Evolutionary conservation across 2,797 vertebrate genomes (phyloP), one percentile per base, ranked within the genome.

Genomic region (Rhynchonycteris naso): DNA sequence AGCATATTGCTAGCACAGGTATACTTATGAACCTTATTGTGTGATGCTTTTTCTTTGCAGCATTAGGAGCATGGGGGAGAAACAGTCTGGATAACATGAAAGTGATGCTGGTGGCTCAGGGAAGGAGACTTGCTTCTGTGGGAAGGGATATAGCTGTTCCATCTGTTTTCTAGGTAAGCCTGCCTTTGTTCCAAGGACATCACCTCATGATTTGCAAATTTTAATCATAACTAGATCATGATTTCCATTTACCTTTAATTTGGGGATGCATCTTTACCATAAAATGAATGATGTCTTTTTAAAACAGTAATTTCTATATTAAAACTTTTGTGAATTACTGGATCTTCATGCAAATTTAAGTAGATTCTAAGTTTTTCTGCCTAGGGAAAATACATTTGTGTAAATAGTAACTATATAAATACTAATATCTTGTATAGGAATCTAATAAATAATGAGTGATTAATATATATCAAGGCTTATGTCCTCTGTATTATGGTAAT

Each of bases 131-230:
- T 63, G 92, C 79, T 85, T 96, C 91, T 91, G 43, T 94, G 94
- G 96, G 95, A 97, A 97, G 97, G 97, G 96, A 96, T 95, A 24
- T 94, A 92, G 58, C 91, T 91, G 84, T 94, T 96, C 61, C 96
- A 96, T 68, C 84, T 9, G 30, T 96, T 96, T 83, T 95, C 89
- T 91, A 97, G 97, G 97, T 97, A 96, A 97, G 96, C 50, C 78
- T 82, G 21, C 74, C 50, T 72, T 56, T 79, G 33, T 89, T 82
- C 26, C 28, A 69, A n/a, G 56, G 69, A 59, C 13, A 12, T 93
- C 7, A 28, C 19, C 50, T 79, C 43, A 10, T 90, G 28, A 35
- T 81, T 81, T 82, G 26, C 43, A 83, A n/a, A 80, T 92, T 91
- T 91, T 88, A 38, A 1, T 38, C 35, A 54, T 61, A 88, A 50